phyloP scores from a whole-genome alignment of 2,797 vertebrate species.

The Bothrops alternatus region DNA sequence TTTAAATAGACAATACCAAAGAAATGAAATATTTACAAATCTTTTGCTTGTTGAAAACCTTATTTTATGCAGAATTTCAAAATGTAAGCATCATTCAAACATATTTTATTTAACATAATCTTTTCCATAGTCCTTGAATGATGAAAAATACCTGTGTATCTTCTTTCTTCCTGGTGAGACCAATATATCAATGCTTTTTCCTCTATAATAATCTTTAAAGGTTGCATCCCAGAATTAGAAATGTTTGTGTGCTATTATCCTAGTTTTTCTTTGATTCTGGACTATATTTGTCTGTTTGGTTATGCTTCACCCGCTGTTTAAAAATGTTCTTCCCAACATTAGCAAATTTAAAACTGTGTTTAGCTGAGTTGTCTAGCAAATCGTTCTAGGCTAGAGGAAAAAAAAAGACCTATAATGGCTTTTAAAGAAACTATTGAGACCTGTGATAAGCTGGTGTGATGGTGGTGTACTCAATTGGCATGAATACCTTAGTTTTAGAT shows the following conservation, averaged over 20 bases:
- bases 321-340: not conserved
- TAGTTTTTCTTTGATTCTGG: not conserved
- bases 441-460: conserved; percentile 54
- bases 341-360: not conserved
- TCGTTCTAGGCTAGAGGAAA: conserved; percentile 39
- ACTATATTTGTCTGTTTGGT: not conserved
- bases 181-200: not conserved
- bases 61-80: not conserved
- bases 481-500: conserved; percentile 74
- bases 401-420: conserved; percentile 45
- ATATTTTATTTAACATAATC: conserved; percentile 5
- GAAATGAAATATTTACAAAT: conserved; percentile 11
- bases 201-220: not conserved
- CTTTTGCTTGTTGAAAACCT: not conserved
- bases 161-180: conserved; percentile 11
- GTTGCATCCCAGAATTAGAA: conserved; percentile 7
- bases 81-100: not conserved
- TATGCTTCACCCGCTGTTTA: not conserved
- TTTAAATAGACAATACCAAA: not conserved
- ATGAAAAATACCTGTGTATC: not conserved
- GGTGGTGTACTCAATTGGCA: conserved; percentile 66
- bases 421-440: conserved; percentile 69
- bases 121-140: conserved; percentile 6
- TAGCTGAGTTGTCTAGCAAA: conserved; percentile 16
- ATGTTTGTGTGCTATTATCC: not conserved